These are phyloP conservation scores for Cacajao melanocephalus DNA, from an alignment of 2,797 vertebrate species.

Conservation along the genomic window DNA sequence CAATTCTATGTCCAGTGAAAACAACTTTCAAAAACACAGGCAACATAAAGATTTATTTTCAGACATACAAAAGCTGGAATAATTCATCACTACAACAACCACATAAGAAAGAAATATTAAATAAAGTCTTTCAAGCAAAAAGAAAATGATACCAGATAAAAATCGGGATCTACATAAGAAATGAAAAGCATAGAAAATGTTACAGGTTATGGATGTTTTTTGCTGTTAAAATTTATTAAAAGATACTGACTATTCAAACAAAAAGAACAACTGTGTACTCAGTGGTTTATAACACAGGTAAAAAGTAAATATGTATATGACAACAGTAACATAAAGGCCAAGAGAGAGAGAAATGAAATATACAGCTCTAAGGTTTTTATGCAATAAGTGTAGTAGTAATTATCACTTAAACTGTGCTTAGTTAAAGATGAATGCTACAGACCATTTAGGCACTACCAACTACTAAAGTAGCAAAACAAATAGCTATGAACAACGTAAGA, in stretches of 20 bases:
- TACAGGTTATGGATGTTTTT: neutral
- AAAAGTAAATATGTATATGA: neutral
- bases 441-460: neutral
- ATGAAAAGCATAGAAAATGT: neutral
- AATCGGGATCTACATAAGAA: neutral
- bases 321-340: neutral
- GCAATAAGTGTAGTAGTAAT: neutral
- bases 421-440: neutral
- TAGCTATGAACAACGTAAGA: neutral
- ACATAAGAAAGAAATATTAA: neutral
- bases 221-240: neutral
- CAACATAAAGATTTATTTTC: neutral
- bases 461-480: neutral
- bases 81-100: neutral
- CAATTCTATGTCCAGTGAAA: neutral
- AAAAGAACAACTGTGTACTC: neutral
- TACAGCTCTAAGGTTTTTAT: neutral
- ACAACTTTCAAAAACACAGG: neutral
- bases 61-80: neutral
- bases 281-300: neutral
- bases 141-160: neutral
- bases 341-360: neutral
- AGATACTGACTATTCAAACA: neutral
- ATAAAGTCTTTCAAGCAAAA: neutral
- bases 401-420: neutral